phyloP scores from a whole-genome alignment of 1,140 invertebrate genomes.

The Lepidurus couesii region DNA sequence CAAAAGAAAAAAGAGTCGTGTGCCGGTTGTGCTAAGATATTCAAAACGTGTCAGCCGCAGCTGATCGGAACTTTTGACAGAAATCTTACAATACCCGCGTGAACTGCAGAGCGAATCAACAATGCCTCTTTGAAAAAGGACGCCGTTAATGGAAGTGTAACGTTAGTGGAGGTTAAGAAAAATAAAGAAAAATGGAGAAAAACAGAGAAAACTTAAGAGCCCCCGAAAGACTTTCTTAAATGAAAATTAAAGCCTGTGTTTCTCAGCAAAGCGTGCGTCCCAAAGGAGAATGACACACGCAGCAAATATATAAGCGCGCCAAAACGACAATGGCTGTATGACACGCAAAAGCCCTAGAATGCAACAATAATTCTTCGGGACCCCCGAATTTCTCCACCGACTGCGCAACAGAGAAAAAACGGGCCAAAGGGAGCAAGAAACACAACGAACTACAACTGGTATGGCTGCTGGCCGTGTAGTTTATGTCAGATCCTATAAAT shows the following conservation, averaged over 20 bases:
- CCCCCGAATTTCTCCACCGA: neutral
- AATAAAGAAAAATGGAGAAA: neutral
- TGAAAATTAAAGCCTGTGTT: neutral
- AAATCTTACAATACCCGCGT: neutral
- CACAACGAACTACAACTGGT: neutral
- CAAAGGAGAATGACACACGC: neutral
- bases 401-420: neutral
- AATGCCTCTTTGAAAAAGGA: neutral
- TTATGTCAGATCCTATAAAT: slow-evolving; percentile 18
- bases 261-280: neutral
- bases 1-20: neutral
- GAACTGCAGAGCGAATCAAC: neutral
- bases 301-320: neutral
- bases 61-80: neutral
- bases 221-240: neutral
- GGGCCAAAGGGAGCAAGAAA: neutral
- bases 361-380: neutral
- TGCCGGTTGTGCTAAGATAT: neutral
- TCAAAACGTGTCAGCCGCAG: neutral
- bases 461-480: neutral
- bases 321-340: neutral
- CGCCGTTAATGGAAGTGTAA: too few relatives aligned
- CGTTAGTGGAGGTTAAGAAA: neutral
- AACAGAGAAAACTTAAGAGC: neutral
- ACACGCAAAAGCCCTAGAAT: neutral